Evolutionary conservation across 2,797 vertebrate species (phyloP).

Genomic region (Lycodopsis pacificus): DNA sequence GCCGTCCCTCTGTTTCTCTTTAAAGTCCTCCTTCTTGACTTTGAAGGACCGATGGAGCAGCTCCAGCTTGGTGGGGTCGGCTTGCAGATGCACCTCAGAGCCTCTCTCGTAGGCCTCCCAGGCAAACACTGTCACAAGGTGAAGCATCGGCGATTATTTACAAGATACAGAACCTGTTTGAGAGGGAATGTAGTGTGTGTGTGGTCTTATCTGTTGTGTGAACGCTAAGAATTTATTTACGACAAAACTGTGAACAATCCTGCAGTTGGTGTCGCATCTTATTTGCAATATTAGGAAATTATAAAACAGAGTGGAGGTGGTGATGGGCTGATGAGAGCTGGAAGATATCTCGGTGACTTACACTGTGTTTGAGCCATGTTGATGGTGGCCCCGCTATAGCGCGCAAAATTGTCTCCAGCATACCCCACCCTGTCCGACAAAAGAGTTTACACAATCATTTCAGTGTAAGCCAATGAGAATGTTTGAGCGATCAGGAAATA

Average conservation of each 20-base stretch:
- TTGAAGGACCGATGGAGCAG: constrained; percentile 96
- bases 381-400: constrained; percentile 94
- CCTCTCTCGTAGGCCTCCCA: constrained; percentile 99
- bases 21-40: constrained; percentile 99
- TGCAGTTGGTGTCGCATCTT: background rate
- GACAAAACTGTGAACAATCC: background rate
- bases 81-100: constrained; percentile 98
- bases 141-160: background rate
- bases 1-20: constrained; percentile 93
- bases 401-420: constrained; percentile 97
- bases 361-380: constrained; percentile 97
- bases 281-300: background rate
- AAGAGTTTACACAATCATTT: constrained; percentile 27
- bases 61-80: constrained; percentile 97
- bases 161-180: background rate
- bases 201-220: background rate
- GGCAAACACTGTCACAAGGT: constrained; percentile 89
- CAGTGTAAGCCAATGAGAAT: background rate
- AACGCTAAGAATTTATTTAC: background rate
- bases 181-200: background rate
- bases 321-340: background rate
- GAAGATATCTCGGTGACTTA: constrained; percentile 80
- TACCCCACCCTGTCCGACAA: constrained; percentile 91
- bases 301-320: background rate
- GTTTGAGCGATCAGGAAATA: background rate